Evolutionary conservation across 2,113 vertebrate species (phyloP).

Genomic region (Arothron firmamentum): DNA sequence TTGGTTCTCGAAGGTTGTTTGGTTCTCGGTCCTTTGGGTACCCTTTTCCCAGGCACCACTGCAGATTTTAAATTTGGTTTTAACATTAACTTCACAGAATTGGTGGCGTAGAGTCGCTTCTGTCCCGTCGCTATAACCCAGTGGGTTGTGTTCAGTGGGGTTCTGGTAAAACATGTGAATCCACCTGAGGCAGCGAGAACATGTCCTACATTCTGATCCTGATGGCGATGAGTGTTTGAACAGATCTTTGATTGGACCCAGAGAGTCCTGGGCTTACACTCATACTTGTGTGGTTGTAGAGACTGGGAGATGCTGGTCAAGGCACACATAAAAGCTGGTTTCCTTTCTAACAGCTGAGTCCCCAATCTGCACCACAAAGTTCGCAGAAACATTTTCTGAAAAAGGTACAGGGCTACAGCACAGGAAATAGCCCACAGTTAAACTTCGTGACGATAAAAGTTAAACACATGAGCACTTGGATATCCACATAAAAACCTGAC

Average conservation of each 20-base stretch:
- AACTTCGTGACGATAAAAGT: background rate
- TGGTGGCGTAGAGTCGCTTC: slow-evolving; percentile 64
- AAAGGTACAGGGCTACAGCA: slow-evolving; percentile 8
- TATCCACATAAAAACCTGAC: background rate
- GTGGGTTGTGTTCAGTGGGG: background rate
- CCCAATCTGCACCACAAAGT: slow-evolving; percentile 45
- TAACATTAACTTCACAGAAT: slow-evolving; percentile 66
- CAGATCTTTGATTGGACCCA: slow-evolving; percentile 15
- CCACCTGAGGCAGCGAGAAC: background rate
- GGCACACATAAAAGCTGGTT: slow-evolving; percentile 21
- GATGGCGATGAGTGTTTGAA: slow-evolving; percentile 9
- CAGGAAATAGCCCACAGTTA: background rate
- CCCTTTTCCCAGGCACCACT: slow-evolving; percentile 73
- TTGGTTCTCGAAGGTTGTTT: slow-evolving; percentile 93
- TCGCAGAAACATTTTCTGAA: slow-evolving; percentile 51
- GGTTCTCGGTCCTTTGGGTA: slow-evolving; percentile 87
- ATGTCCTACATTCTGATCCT: background rate
- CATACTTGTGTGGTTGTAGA: background rate
- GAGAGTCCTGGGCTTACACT: slow-evolving; percentile 18
- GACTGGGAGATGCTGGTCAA: slow-evolving; percentile 12
- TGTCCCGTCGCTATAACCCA: slow-evolving; percentile 17
- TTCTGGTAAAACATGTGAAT: background rate
- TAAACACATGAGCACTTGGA: background rate
- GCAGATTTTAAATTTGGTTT: slow-evolving; percentile 76
- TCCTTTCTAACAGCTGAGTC: slow-evolving; percentile 27